Evolutionary conservation across 2,113 vertebrate species (phyloP).

Genomic region (Microtus oregoni): DNA sequence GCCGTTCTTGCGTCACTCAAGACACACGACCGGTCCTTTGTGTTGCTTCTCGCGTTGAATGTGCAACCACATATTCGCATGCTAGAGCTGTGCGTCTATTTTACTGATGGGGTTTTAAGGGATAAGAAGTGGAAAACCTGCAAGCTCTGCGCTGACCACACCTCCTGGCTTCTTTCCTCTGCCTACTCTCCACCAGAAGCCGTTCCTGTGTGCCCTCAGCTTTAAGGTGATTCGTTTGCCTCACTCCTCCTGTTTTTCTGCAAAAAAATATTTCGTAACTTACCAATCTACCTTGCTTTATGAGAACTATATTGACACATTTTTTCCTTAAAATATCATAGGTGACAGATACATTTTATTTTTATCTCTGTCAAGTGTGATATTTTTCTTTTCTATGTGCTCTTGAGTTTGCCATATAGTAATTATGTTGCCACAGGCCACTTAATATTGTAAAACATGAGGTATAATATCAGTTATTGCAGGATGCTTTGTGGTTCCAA

Average conservation of each 20-base stretch:
- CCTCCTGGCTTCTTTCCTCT: slow-evolving; percentile 20
- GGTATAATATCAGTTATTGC: background rate
- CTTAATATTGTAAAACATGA: background rate
- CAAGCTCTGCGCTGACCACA: background rate
- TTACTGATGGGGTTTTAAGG: slow-evolving; percentile 23
- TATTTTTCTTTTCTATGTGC: background rate
- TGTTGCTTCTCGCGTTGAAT: background rate
- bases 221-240: background rate
- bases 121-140: slow-evolving; percentile 52
- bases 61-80: slow-evolving; percentile 29
- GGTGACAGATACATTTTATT: background rate
- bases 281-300: background rate
- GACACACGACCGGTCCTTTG: background rate
- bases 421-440: background rate
- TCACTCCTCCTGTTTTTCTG: background rate
- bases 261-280: background rate
- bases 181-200: background rate
- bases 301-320: background rate
- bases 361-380: background rate
- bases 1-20: background rate
- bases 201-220: background rate
- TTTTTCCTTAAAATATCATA: slow-evolving; percentile 2
- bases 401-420: background rate
- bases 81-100: background rate
- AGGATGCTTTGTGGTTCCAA: background rate